These are phyloP conservation scores for Eunapius fragilis DNA, from an alignment of 37 sponge, comb jelly and placozoan genomes.

Conservation along the genomic window DNA sequence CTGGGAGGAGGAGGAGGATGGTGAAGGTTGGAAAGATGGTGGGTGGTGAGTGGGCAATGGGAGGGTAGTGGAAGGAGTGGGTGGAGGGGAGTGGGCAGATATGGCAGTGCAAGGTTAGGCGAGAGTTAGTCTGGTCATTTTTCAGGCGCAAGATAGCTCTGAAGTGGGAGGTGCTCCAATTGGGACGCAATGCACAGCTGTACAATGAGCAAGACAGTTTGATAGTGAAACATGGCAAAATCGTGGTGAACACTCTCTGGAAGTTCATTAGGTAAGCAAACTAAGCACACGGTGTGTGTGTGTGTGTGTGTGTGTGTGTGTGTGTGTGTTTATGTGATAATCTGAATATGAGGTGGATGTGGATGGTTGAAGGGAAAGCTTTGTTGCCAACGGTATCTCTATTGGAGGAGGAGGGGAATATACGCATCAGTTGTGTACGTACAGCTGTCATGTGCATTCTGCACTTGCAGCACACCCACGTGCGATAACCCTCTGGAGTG, in stretches of 20 bases:
- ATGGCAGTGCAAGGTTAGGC: neutral
- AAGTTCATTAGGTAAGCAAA: constrained; percentile 62
- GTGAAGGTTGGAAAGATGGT: neutral
- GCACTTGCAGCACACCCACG: constrained; percentile 6
- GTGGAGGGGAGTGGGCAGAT: too few species aligned
- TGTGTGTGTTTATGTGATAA: constrained; percentile 3
- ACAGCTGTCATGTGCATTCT: too few species aligned
- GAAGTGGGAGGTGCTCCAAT: constrained; percentile 69
- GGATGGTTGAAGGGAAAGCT: too few species aligned
- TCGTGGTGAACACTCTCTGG: constrained; percentile 52
- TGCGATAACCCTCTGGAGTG: constrained; percentile 30
- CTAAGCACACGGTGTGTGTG: neutral
- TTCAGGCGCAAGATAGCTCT: constrained; percentile 65
- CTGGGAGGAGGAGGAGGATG: neutral
- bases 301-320: constrained; percentile 15
- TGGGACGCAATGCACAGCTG: constrained; percentile 58
- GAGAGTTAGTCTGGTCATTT: neutral
- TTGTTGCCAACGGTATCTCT: too few species aligned
- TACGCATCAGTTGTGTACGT: too few species aligned
- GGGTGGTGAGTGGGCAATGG: neutral
- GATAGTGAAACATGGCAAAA: constrained; percentile 59
- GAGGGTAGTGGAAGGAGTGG: neutral
- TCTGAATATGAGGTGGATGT: neutral
- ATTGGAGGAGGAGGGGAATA: too few species aligned
- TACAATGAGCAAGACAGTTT: constrained; percentile 80